Evolutionary conservation across 2,888 invertebrate genomes (phyloP).

Genomic region (Brachypalpus laphriformis): DNA sequence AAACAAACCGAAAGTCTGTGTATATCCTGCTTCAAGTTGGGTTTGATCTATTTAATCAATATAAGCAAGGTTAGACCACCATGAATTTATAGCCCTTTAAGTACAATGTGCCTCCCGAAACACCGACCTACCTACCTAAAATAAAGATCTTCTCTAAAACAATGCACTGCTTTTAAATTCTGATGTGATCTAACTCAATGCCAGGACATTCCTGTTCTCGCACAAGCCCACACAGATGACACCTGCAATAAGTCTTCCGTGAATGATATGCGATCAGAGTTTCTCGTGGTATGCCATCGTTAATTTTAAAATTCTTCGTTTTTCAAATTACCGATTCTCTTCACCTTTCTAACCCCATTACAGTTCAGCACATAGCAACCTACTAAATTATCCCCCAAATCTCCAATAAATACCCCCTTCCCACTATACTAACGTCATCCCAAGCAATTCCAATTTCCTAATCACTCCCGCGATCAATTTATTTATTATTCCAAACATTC

Average conservation of each 20-base stretch:
- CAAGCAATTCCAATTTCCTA: slow-evolving; percentile 55
- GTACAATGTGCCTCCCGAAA: too few species aligned
- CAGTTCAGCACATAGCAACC: slow-evolving; percentile 36
- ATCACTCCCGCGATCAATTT: slow-evolving; percentile 60
- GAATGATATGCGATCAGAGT: slow-evolving; percentile 1
- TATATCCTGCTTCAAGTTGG: too few species aligned
- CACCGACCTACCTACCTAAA: background rate
- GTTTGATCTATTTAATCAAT: too few species aligned
- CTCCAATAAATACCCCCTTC: slow-evolving; percentile 16
- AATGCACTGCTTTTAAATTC: background rate
- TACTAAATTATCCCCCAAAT: slow-evolving; percentile 53
- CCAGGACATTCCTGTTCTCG: background rate
- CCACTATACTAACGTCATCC: slow-evolving; percentile 32
- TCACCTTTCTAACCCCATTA: slow-evolving; percentile 43
- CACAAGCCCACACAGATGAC: background rate
- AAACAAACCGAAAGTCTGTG: too few species aligned
- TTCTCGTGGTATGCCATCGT: background rate
- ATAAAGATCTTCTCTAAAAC: background rate
- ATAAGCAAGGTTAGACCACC: too few species aligned
- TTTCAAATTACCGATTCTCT: slow-evolving; percentile 38
- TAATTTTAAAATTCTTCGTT: slow-evolving; percentile 4
- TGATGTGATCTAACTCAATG: background rate
- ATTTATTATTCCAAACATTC: slow-evolving; percentile 60
- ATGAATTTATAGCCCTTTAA: too few species aligned
- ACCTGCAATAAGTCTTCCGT: slow-evolving; percentile 12